These are phyloP conservation scores for Heliconius nattereri DNA, from an alignment of 1,140 invertebrate species.

Conservation along the genomic window DNA sequence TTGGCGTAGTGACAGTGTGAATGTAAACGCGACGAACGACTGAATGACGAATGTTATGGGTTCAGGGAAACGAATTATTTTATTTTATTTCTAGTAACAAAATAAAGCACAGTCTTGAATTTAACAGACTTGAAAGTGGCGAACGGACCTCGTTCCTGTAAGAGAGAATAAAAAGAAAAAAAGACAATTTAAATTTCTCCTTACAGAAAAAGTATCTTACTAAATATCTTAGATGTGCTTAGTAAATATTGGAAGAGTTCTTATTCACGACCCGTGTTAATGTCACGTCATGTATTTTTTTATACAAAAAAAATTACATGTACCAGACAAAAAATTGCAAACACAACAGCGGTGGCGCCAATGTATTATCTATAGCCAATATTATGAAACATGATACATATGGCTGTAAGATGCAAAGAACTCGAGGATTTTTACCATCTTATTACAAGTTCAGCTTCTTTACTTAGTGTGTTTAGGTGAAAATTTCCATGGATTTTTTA, in stretches of 20 bases:
- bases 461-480: neutral
- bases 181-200: neutral
- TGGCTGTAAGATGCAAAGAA: slow-evolving; percentile 10
- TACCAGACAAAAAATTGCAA: slow-evolving; percentile 17
- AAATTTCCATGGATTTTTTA: slow-evolving; percentile 21
- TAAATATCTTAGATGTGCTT: neutral
- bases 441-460: slow-evolving; percentile 15
- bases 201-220: neutral
- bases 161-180: neutral
- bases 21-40: no score
- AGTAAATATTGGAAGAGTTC: slow-evolving; percentile 1
- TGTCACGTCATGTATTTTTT: neutral
- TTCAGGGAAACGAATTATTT: no score
- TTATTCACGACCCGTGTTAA: neutral
- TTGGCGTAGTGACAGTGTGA: no score
- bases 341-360: slow-evolving; percentile 20
- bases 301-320: neutral
- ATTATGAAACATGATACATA: slow-evolving; percentile 25
- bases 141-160: no score
- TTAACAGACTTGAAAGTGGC: no score
- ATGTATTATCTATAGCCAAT: slow-evolving; percentile 26
- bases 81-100: no score
- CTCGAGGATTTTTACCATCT: neutral
- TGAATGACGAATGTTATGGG: no score
- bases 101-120: no score